These are phyloP conservation scores for Sipha flava DNA, from an alignment of 1,140 invertebrate species.

Conservation along the genomic window DNA sequence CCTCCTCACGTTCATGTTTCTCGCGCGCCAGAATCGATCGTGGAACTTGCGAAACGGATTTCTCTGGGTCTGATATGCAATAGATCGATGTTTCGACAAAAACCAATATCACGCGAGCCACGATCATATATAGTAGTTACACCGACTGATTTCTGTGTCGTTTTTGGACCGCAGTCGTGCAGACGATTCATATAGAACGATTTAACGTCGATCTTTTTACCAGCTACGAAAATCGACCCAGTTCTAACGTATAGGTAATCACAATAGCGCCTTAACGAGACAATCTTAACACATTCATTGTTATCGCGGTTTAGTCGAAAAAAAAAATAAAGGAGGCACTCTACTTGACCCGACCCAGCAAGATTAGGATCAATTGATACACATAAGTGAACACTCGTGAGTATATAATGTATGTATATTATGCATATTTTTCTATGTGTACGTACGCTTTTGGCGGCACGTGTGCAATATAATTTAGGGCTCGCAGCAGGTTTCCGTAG, in stretches of 20 bases:
- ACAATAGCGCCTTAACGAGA: background rate
- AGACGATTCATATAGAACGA: no score
- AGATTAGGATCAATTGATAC: background rate
- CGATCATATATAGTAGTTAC: no score
- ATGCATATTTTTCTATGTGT: background rate
- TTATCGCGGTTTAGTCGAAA: background rate
- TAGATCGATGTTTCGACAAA: background rate
- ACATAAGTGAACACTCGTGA: background rate
- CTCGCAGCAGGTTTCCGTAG: background rate
- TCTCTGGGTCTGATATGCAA: background rate
- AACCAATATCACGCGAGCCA: background rate
- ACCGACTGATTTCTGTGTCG: background rate
- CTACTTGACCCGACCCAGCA: no score
- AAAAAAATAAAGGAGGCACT: background rate
- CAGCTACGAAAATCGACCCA: background rate
- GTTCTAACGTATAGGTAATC: background rate
- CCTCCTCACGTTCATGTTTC: background rate
- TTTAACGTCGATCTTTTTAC: background rate
- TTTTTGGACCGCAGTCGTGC: constrained; percentile 12
- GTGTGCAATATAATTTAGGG: background rate
- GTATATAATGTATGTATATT: background rate
- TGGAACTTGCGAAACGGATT: background rate
- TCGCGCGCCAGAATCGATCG: background rate
- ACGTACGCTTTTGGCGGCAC: background rate
- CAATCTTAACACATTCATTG: background rate